A percentile compares a stretch with the other conserved stretches of the same genome.
These are phyloP conservation scores for Sigmodon hispidus DNA, from an alignment of 2,113 vertebrate species.

Conservation along the genomic window DNA sequence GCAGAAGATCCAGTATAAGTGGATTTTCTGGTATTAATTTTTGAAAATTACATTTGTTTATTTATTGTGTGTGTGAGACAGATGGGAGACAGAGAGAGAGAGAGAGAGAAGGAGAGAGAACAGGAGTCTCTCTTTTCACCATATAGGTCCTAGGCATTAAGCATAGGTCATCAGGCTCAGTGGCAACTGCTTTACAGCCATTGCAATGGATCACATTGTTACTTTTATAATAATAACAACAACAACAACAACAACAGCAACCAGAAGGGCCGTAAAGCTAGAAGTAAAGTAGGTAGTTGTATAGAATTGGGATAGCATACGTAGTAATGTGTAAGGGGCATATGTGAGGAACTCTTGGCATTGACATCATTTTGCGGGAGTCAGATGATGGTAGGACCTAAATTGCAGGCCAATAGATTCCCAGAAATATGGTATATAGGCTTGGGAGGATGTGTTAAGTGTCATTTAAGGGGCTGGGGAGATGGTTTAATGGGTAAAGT, in stretches of 20 bases:
- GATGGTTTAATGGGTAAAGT: not conserved
- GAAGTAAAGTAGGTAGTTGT: not conserved
- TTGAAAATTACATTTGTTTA: not conserved
- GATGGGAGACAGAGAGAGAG: not conserved
- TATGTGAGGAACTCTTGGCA: not conserved
- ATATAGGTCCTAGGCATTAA: not conserved
- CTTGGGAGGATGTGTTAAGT: slow-evolving; percentile 14
- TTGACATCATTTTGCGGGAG: not conserved
- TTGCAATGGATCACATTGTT: not conserved
- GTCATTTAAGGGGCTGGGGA: not conserved
- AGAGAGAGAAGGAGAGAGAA: not conserved
- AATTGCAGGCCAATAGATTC: not conserved
- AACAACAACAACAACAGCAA: not conserved
- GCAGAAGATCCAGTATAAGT: not conserved
- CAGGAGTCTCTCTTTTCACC: not conserved
- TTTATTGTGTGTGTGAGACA: not conserved
- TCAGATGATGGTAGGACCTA: not conserved
- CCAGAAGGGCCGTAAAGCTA: not conserved
- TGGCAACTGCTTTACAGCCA: not conserved
- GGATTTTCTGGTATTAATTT: slow-evolving; percentile 27
- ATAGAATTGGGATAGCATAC: not conserved
- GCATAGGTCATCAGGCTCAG: not conserved
- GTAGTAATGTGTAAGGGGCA: not conserved
- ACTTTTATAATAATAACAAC: not conserved
- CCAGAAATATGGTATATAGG: not conserved